Evolutionary conservation across 1,140 invertebrate species (phyloP), one percentile per base, ranked within the genome.

Genomic region (Leptestheria dahalacensis): DNA sequence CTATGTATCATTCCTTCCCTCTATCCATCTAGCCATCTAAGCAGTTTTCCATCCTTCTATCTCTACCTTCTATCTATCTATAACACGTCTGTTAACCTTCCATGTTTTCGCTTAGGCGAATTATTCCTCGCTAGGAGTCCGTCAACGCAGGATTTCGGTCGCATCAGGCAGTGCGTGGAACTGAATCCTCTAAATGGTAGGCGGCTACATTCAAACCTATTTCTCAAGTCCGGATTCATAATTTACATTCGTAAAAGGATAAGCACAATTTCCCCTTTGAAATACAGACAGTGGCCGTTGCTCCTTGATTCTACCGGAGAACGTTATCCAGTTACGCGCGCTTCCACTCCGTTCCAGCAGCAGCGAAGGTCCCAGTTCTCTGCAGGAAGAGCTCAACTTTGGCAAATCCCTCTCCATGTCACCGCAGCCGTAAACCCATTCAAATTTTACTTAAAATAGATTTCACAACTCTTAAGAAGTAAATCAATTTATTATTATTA

Each of bases 361-460:
- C 33, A 41, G 6, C 18, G 46, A 50, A 33, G 60, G 54, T n/a
- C 26, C 47, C 28, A 48, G 15, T 49, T 53, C 53, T 47, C 61
- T 52, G 46, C 60, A 48, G 62, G 66, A n/a, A 6, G 33, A 41
- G 15, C 6, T 41, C 33, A 41, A 41, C 33, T 41, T 41, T 41
- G 33, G 33, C 6, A 41, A 41, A 41, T 9, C n/a, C n/a, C n/a
- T 41, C 6, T 41, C 33, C 15, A 41, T 15, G 6, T 41, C 33
- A 9, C 33, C 33, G 6, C 33, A 41, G 33, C 33, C 33, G 33
- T 41, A 41, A n/a, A n/a, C n/a, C n/a, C n/a, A n/a, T n/a, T n/a
- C 33, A 41, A 41, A 41, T 41, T 9, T 9, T 41, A 41, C 15
- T 9, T 15, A 41, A 41, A 41, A 41, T 41, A 41, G n/a, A n/a